phyloP scores from a whole-genome alignment of 2,113 vertebrate genomes.

The Nycticebus coucang region DNA sequence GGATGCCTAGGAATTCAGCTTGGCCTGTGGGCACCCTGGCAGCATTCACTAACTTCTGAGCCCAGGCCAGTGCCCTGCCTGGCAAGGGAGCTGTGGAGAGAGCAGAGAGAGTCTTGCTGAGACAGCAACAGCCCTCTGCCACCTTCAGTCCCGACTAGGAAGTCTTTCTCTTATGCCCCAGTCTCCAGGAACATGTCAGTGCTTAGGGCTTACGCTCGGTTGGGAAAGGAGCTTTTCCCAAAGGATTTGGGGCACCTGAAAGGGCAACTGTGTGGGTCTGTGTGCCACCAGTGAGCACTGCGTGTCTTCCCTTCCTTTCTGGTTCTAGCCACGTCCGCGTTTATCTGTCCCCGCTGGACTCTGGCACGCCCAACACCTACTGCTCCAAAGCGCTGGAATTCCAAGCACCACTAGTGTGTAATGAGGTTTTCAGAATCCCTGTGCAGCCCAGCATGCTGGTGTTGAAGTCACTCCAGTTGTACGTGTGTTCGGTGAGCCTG shows the following conservation, averaged over 20 bases:
- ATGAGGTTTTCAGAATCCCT: constrained; percentile 95
- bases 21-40: neutral
- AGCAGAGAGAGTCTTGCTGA: neutral
- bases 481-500: constrained; percentile 91
- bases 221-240: neutral
- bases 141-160: neutral
- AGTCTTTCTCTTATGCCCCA: neutral
- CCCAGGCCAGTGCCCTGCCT: rapidly evolving
- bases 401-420: constrained; percentile 92
- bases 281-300: too few species aligned
- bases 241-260: neutral
- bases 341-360: constrained; percentile 92
- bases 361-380: constrained; percentile 91
- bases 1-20: neutral
- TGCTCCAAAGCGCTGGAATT: constrained; percentile 95
- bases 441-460: constrained; percentile 88
- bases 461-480: constrained; percentile 91
- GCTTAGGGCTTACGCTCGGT: neutral
- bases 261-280: neutral
- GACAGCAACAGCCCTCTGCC: neutral
- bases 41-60: neutral
- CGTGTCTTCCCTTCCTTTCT: neutral
- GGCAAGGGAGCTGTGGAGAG: neutral
- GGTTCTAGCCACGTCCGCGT: constrained; percentile 92
- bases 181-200: neutral